These are phyloP conservation scores for Thymelicus acteon DNA, from an alignment of 2,888 invertebrate species.

Conservation along the genomic window DNA sequence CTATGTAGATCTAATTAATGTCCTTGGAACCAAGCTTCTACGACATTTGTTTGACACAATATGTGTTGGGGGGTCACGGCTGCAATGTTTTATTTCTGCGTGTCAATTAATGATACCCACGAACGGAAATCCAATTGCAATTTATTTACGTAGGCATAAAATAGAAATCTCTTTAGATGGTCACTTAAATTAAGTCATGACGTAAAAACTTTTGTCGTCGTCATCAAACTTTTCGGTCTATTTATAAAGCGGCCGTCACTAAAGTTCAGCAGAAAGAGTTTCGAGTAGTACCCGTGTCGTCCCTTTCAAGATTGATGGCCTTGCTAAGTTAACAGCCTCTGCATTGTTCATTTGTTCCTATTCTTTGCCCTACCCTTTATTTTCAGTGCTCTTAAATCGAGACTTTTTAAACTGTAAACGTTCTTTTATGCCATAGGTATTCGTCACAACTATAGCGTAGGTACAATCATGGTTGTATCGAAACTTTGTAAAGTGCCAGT, in stretches of 20 bases:
- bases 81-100: too few relatives aligned
- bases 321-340: slow-evolving; percentile 57
- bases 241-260: slow-evolving; percentile 74
- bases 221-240: slow-evolving; percentile 60
- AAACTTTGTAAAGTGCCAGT: too few relatives aligned
- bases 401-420: background rate
- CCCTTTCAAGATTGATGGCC: slow-evolving; percentile 75
- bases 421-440: background rate
- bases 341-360: slow-evolving; percentile 55
- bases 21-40: too few relatives aligned
- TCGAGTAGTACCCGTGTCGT: slow-evolving; percentile 68
- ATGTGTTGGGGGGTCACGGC: too few relatives aligned
- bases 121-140: background rate
- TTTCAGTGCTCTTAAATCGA: slow-evolving; percentile 39
- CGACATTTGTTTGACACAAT: too few relatives aligned
- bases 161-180: background rate
- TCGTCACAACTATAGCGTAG: too few relatives aligned
- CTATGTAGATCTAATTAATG: too few relatives aligned
- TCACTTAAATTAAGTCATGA: slow-evolving; percentile 9
- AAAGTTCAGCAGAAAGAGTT: slow-evolving; percentile 75
- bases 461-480: too few relatives aligned
- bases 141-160: background rate
- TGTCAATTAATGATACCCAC: background rate
- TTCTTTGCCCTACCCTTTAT: slow-evolving; percentile 60
- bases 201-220: background rate